phyloP scores from a whole-genome alignment of 2,888 invertebrate species.

The Matsumyia berberina region DNA sequence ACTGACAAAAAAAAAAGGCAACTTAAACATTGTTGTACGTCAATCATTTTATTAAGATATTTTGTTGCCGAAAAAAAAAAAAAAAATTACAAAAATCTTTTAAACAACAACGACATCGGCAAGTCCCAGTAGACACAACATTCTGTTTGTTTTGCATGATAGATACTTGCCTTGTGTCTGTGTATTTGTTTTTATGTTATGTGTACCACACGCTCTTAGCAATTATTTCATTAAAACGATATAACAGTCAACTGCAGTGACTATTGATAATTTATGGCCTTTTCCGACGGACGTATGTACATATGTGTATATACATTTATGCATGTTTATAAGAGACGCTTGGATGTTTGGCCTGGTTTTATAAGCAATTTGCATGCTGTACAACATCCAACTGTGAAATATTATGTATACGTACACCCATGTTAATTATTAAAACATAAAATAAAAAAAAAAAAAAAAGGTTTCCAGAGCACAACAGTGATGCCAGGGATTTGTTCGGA shows the following conservation, averaged over 20 bases:
- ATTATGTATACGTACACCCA: conserved; percentile 59
- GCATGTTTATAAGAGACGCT: conserved; percentile 30
- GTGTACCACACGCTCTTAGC: conserved; percentile 74
- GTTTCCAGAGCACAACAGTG: conserved; percentile 26
- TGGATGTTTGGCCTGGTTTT: conserved; percentile 64
- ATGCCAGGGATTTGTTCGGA: conserved; percentile 22
- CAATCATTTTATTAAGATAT: conserved; percentile 78
- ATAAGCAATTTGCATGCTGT: conserved; percentile 70
- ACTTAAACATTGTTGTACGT: conserved; percentile 75
- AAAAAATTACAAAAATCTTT: conserved; percentile 46
- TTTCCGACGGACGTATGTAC: conserved; percentile 68
- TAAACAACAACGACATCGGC: conserved; percentile 34
- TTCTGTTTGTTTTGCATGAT: conserved; percentile 49
- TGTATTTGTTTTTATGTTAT: conserved; percentile 25
- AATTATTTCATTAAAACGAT: conserved; percentile 79
- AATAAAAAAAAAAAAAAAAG: conserved; percentile 29
- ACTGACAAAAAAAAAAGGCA: conserved; percentile 29
- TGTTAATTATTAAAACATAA: conserved; percentile 70
- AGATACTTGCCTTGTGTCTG: conserved; percentile 9
- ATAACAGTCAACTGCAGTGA: conserved; percentile 78
- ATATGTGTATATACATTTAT: conserved; percentile 39
- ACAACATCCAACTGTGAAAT: conserved; percentile 59
- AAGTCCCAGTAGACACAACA: conserved; percentile 45
- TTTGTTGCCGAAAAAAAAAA: conserved; percentile 57
- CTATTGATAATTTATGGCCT: conserved; percentile 78